phyloP scores from a whole-genome alignment of 2,113 vertebrate species.

The Regulus satrapa region DNA sequence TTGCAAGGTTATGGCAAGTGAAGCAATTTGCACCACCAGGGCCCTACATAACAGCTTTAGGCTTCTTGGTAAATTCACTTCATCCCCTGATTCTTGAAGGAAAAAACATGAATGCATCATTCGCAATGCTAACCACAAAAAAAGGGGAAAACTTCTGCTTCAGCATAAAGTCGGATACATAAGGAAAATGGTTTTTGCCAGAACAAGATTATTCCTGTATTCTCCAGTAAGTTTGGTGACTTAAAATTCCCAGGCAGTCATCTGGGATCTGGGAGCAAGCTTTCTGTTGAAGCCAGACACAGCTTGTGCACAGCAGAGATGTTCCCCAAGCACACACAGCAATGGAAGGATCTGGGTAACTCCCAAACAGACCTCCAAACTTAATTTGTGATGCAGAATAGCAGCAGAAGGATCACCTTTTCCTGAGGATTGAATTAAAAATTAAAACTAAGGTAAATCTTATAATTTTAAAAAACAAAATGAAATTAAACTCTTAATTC shows the following conservation, averaged over 20 bases:
- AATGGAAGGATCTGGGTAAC: background rate
- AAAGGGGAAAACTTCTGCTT: background rate
- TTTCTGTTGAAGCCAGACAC: background rate
- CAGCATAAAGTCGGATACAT: background rate
- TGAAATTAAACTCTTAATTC: slow-evolving; percentile 26
- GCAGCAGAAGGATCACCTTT: background rate
- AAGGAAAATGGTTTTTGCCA: background rate
- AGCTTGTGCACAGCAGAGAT: background rate
- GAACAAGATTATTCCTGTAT: background rate
- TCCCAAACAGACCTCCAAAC: background rate
- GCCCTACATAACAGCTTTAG: background rate
- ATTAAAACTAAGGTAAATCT: slow-evolving; percentile 18
- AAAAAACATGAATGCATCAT: slow-evolving; percentile 1
- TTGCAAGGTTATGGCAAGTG: background rate
- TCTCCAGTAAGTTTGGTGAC: background rate
- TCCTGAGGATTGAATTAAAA: background rate
- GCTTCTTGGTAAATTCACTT: background rate
- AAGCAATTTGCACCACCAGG: background rate
- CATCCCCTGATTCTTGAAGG: slow-evolving; percentile 18
- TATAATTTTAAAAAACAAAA: background rate
- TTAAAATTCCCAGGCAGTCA: background rate
- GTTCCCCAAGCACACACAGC: background rate
- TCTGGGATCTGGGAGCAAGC: background rate
- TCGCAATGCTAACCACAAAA: slow-evolving; percentile 25
- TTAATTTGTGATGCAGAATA: background rate